A percentile compares a stretch with the other conserved stretches of the same genome.
Conservation (phyloP, 30 jellyfish, hydroid and myxozoan species). For the Clytia hemisphaerica region DNA sequence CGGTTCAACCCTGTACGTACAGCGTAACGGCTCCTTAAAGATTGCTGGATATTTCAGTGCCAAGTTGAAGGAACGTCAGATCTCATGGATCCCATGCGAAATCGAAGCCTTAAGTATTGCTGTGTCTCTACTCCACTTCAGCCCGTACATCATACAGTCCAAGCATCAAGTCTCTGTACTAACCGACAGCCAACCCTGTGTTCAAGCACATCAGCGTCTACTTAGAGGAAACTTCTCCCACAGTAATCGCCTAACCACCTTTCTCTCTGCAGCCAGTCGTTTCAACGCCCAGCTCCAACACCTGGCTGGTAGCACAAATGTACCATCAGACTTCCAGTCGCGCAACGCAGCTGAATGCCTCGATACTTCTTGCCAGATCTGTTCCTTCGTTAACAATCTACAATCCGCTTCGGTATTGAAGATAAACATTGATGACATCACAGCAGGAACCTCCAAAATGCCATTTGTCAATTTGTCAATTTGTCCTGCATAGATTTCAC, state of each 20-base stretch:
- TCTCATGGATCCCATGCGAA: slow-evolving; percentile 32
- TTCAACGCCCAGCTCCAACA: not conserved
- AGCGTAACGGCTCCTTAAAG: not conserved
- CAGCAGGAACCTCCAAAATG: not conserved
- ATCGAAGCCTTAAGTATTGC: not conserved
- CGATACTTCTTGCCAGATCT: not conserved
- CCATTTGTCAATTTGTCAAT: too few species aligned
- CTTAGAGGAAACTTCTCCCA: not conserved
- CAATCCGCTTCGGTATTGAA: not conserved
- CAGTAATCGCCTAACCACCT: not conserved
- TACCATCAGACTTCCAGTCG: not conserved
- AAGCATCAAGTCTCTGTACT: not conserved
- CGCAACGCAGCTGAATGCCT: not conserved
- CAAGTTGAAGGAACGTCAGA: slow-evolving; percentile 28
- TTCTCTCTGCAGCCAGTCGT: too few species aligned
- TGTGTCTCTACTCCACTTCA: not conserved
- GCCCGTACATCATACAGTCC: not conserved
- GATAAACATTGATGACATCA: not conserved
- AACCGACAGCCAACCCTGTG: not conserved
- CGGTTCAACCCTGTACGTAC: too few species aligned
- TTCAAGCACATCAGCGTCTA: not conserved
- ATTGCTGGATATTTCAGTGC: slow-evolving; percentile 41
- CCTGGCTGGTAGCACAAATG: not conserved
- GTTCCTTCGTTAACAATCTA: not conserved
- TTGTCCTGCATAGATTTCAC: not conserved